Conservation (phyloP, 2,888 invertebrate genomes). For the Agapostemon virescens region DNA sequence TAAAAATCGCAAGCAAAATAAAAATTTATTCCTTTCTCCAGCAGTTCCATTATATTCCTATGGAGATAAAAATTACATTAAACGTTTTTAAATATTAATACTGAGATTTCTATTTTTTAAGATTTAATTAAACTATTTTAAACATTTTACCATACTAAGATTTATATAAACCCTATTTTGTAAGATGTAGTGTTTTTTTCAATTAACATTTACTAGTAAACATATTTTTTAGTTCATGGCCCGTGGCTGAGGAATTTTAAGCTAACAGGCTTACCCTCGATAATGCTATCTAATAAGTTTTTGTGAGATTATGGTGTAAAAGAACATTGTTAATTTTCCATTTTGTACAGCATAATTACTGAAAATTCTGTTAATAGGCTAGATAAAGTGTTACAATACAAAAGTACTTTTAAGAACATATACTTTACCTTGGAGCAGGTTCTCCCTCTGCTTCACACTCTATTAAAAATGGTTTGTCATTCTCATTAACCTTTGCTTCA, state of each 20-base stretch:
- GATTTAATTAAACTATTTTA: too few relatives aligned
- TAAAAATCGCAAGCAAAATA: not conserved
- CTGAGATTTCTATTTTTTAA: not conserved
- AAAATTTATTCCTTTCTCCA: not conserved
- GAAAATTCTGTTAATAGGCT: not conserved
- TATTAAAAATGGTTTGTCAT: conserved; percentile 96
- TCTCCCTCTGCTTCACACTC: conserved; percentile 98
- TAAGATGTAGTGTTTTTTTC: not conserved
- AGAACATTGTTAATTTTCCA: not conserved
- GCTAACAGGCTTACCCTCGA: too few relatives aligned
- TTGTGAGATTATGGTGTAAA: too few relatives aligned
- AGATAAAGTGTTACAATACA: not conserved
- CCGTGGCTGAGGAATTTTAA: too few relatives aligned
- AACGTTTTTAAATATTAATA: not conserved
- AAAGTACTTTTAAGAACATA: conserved; percentile 5
- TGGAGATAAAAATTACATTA: not conserved
- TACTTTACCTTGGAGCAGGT: conserved; percentile 91
- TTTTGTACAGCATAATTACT: too few relatives aligned
- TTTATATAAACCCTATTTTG: not conserved
- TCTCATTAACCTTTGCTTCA: conserved; percentile 88
- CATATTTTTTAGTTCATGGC: too few relatives aligned
- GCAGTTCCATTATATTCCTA: not conserved
- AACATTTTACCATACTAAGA: too few relatives aligned
- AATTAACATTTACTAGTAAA: not conserved
- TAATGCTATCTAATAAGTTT: too few relatives aligned